Percentiles rank a stretch among this genome's conserved stretches.
phyloP scores from a whole-genome alignment of 2,888 invertebrate genomes.

The Cheilosia vernalis region DNA sequence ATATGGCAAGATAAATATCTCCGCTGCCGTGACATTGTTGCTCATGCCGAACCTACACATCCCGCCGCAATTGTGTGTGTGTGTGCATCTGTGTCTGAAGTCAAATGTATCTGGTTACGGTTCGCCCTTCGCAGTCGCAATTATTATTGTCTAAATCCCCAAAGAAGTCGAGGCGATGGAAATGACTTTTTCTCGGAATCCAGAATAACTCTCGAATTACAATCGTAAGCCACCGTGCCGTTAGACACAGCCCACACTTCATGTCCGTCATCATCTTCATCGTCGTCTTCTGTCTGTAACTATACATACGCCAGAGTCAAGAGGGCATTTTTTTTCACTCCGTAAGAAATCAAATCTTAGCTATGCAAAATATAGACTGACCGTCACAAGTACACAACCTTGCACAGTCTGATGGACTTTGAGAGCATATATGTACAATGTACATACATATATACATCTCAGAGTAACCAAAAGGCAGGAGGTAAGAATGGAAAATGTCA shows the following conservation, averaged over 20 bases:
- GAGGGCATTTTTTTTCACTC: conserved; percentile 27
- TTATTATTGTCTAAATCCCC: conserved; percentile 21
- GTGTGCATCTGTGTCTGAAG: conserved; percentile 15
- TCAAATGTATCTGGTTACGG: conserved; percentile 53
- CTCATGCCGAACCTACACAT: background rate
- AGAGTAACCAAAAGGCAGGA: background rate
- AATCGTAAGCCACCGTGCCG: conserved; percentile 9
- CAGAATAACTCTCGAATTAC: conserved; percentile 55
- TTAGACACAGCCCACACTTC: background rate
- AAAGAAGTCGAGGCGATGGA: conserved; percentile 7
- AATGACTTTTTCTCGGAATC: conserved; percentile 36
- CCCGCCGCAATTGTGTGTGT: background rate
- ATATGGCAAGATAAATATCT: conserved; percentile 36
- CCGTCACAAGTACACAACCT: conserved; percentile 22
- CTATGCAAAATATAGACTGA: conserved; percentile 5
- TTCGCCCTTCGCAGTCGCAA: conserved; percentile 54
- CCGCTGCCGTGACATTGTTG: conserved; percentile 14
- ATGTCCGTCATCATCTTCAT: background rate
- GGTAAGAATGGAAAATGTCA: conserved; percentile 41
- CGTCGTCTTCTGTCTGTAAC: conserved; percentile 18
- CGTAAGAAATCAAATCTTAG: conserved; percentile 37
- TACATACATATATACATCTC: too few relatives aligned
- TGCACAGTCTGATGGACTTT: conserved; percentile 30
- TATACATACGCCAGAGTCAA: conserved; percentile 12
- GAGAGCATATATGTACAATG: background rate